These are phyloP conservation scores for Sylvia atricapilla DNA, from an alignment of 2,113 vertebrate genomes.

Conservation along the genomic window DNA sequence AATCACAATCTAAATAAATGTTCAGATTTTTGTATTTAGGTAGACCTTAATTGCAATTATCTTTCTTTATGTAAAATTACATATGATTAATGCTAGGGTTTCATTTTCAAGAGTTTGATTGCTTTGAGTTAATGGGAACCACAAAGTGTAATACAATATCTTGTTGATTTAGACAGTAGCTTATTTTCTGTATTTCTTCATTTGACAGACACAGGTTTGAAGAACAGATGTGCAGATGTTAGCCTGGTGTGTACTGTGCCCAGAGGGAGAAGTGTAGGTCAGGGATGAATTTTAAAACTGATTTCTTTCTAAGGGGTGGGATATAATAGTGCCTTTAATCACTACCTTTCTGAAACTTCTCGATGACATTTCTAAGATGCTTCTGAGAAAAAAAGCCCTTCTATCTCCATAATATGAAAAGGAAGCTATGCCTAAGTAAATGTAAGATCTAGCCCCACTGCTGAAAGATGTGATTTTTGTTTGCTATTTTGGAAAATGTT, in stretches of 20 bases:
- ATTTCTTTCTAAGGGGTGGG: constrained; percentile 2
- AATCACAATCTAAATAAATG: background rate
- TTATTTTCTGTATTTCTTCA: constrained; percentile 39
- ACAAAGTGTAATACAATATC: background rate
- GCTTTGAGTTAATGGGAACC: background rate
- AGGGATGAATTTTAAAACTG: constrained; percentile 30
- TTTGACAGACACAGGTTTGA: constrained; percentile 45
- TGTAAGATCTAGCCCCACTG: constrained; percentile 60
- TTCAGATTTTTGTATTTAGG: background rate
- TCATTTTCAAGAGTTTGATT: background rate
- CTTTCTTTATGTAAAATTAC: background rate
- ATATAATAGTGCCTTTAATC: constrained; percentile 1
- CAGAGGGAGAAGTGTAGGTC: constrained; percentile 17
- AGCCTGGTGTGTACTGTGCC: constrained; percentile 1
- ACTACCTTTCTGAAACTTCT: constrained; percentile 31
- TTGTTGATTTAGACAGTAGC: constrained; percentile 13
- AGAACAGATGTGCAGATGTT: constrained; percentile 42
- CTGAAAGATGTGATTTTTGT: constrained; percentile 71
- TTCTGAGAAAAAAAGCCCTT: constrained; percentile 61
- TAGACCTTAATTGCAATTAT: background rate
- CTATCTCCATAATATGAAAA: constrained; percentile 60
- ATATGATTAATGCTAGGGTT: background rate
- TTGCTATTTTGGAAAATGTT: constrained; percentile 69
- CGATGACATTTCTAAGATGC: constrained; percentile 60
- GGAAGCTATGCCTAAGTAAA: constrained; percentile 66